Percentiles rank a stretch among this genome's conserved stretches.
phyloP scores from a whole-genome alignment of 2,113 vertebrate genomes.

The Sinocyclocheilus grahami region DNA sequence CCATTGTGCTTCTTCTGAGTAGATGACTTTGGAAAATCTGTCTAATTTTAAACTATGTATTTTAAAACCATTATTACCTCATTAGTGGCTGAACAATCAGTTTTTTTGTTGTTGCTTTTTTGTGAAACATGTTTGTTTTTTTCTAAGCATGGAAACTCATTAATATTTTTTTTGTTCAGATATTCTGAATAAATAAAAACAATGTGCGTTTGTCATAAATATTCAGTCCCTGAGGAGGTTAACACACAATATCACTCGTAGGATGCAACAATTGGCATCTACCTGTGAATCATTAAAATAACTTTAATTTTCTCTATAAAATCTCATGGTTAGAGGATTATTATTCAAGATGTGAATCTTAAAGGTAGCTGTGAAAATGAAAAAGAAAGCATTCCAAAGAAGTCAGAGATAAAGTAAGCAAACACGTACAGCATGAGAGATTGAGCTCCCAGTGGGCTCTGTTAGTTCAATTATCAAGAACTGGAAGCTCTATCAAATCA shows the following conservation, averaged over 20 bases:
- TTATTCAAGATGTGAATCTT: neutral
- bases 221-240: neutral
- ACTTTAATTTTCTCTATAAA: neutral
- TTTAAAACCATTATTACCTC: neutral
- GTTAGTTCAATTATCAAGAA: slow-evolving; percentile 3
- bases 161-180: neutral
- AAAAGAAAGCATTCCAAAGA: neutral
- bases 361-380: slow-evolving; percentile 1
- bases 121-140: neutral
- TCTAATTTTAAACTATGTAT: too few species aligned
- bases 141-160: neutral
- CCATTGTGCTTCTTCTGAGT: too few species aligned
- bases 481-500: neutral
- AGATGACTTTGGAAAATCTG: too few species aligned
- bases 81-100: neutral
- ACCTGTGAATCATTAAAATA: neutral
- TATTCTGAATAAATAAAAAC: neutral
- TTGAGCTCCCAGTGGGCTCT: slow-evolving; percentile 1
- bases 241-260: neutral
- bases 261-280: neutral
- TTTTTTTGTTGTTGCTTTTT: neutral
- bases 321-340: neutral
- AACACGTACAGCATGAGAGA: neutral
- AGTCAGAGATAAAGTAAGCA: slow-evolving; percentile 13
- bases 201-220: neutral